A percentile compares a stretch with the other conserved stretches of the same genome.
phyloP scores from a whole-genome alignment of 1,140 invertebrate genomes.

The Patella vulgata region DNA sequence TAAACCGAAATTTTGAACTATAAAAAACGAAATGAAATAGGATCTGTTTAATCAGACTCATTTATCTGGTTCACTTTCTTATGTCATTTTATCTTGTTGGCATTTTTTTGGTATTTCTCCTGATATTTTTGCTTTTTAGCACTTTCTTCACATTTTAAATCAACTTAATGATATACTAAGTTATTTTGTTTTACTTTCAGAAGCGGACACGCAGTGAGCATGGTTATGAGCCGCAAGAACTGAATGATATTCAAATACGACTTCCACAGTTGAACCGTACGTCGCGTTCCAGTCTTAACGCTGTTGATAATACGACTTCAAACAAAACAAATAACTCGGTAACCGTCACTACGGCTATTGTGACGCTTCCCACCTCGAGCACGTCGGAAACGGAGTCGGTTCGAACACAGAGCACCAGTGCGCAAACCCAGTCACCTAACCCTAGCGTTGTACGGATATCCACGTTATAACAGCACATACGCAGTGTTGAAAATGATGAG shows the following conservation, averaged over 20 bases:
- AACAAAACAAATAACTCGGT: constrained; percentile 51
- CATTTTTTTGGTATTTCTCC: too few relatives aligned
- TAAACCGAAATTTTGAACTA: too few relatives aligned
- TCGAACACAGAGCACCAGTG: constrained; percentile 46
- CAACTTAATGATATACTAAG: constrained; percentile 2
- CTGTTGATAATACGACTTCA: constrained; percentile 33
- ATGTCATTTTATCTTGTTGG: too few relatives aligned
- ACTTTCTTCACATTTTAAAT: too few relatives aligned
- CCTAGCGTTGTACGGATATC: constrained; percentile 54
- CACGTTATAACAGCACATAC: constrained; percentile 51
- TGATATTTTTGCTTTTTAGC: too few relatives aligned
- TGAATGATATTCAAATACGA: constrained; percentile 69
- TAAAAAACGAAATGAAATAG: too few relatives aligned
- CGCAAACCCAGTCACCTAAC: constrained; percentile 37
- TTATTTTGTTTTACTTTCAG: constrained; percentile 50
- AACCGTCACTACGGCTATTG: constrained; percentile 57
- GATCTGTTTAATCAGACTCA: too few relatives aligned
- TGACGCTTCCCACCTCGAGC: constrained; percentile 55
- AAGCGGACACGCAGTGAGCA: constrained; percentile 54
- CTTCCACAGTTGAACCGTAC: constrained; percentile 58
- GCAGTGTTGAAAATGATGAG: too few relatives aligned
- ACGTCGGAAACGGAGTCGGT: constrained; percentile 52
- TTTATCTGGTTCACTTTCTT: too few relatives aligned
- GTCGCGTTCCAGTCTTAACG: constrained; percentile 61
- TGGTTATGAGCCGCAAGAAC: constrained; percentile 65